Percentiles rank a stretch among this genome's conserved stretches.
phyloP scores from a whole-genome alignment of 2,797 vertebrate species.

The Otolemur crassicaudatus region DNA sequence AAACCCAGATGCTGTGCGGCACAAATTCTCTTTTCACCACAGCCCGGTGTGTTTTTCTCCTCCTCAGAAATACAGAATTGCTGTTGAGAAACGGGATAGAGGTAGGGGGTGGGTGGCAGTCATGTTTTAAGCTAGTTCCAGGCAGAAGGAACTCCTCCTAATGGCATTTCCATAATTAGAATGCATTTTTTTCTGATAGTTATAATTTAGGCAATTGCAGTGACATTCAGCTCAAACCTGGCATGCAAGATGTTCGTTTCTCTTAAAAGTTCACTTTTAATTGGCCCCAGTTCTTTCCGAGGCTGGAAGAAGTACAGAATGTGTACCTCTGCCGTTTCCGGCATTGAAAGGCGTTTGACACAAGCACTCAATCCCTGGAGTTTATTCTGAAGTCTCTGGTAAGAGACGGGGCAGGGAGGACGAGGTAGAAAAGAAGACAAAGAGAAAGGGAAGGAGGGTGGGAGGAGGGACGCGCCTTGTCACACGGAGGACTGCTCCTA shows the following conservation, averaged over 20 bases:
- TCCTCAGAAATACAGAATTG: conserved; percentile 28
- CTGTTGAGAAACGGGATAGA: conserved; percentile 38
- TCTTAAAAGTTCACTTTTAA: conserved; percentile 84
- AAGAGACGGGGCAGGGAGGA: background rate
- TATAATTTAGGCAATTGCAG: conserved; percentile 79
- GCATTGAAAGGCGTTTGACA: conserved; percentile 53
- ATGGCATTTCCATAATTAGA: conserved; percentile 82
- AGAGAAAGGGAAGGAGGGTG: background rate
- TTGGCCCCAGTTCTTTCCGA: conserved; percentile 74
- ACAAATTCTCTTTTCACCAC: conserved; percentile 34
- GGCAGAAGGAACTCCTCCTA: conserved; percentile 79
- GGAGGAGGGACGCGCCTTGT: background rate
- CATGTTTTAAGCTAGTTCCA: conserved; percentile 67
- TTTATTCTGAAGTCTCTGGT: conserved; percentile 48
- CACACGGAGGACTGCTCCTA: background rate
- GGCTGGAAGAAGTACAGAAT: conserved; percentile 62
- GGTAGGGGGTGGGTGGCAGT: conserved; percentile 66
- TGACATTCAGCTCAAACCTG: conserved; percentile 83
- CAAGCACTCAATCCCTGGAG: conserved; percentile 19
- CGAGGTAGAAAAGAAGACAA: background rate
- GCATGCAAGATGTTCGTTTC: conserved; percentile 82
- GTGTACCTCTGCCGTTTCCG: conserved; percentile 53
- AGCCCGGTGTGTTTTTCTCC: background rate
- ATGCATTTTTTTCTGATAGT: conserved; percentile 79
- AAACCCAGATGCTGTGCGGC: background rate